Evolutionary conservation across 2,797 vertebrate species (phyloP).

Genomic region (Spinus pinus): DNA sequence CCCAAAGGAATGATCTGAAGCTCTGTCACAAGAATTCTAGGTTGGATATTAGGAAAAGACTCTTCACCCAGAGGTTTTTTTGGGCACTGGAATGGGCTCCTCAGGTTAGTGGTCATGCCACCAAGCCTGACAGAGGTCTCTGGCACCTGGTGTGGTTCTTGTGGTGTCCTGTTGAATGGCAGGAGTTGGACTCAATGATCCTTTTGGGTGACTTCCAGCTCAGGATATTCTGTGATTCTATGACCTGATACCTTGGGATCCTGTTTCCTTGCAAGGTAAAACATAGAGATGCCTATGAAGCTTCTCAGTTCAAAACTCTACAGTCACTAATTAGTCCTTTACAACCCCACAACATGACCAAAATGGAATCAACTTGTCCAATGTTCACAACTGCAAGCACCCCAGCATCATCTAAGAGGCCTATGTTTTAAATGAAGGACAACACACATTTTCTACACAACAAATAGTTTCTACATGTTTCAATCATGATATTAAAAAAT

Average conservation of each 20-base stretch:
- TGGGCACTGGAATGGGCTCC: neutral
- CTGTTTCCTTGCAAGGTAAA: neutral
- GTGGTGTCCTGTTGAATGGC: neutral
- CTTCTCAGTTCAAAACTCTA: neutral
- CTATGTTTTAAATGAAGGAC: neutral
- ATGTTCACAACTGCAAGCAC: neutral
- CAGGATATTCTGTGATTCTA: neutral
- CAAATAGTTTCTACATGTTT: neutral
- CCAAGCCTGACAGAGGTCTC: neutral
- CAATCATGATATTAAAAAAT: neutral
- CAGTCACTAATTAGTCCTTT: neutral
- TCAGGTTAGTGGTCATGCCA: neutral
- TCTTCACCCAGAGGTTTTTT: rapidly evolving
- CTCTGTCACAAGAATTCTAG: no score
- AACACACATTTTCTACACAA: neutral
- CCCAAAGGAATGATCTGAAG: neutral
- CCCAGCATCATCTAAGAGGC: neutral
- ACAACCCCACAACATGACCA: neutral
- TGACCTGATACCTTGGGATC: neutral
- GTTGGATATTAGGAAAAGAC: rapidly evolving
- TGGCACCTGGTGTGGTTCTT: neutral
- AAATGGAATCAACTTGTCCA: neutral
- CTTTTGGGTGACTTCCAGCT: neutral
- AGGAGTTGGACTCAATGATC: neutral
- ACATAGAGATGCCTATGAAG: neutral